Conservation (phyloP, 2,797 vertebrate genomes). For the Acrossocheilus wenchowensis region DNA sequence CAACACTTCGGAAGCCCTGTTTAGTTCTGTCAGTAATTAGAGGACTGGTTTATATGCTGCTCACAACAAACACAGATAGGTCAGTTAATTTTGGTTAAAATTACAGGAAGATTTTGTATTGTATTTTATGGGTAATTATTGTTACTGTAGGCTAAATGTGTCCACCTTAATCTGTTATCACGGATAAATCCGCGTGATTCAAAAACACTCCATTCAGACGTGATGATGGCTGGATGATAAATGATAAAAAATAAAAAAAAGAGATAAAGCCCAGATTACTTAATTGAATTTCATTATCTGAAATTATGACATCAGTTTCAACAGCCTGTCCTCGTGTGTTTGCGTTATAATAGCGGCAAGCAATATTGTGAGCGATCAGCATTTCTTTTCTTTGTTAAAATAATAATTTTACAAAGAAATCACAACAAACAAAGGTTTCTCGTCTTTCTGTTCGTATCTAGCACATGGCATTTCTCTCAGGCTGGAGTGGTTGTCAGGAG, state of each 20-base stretch:
- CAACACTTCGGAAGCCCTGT: not conserved
- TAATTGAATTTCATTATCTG: not conserved
- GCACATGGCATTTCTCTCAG: not conserved
- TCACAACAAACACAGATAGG: constrained; percentile 12
- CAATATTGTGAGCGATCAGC: not conserved
- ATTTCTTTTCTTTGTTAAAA: not conserved
- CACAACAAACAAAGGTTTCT: not conserved
- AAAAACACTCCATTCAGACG: not conserved
- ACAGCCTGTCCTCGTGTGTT: not conserved
- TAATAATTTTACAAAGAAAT: not conserved
- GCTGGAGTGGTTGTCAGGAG: not conserved
- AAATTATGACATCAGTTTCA: not conserved
- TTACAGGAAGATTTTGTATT: not conserved
- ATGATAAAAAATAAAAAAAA: not conserved
- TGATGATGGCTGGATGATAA: not conserved
- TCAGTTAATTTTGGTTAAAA: not conserved
- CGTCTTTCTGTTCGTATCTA: not conserved
- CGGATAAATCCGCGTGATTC: not conserved
- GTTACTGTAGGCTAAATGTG: not conserved
- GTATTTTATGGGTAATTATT: not conserved
- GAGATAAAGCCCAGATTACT: not conserved
- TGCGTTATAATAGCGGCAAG: not conserved
- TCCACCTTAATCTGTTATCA: not conserved
- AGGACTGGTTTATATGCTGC: not conserved
- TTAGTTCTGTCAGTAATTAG: constrained; percentile 12